Evolutionary conservation across 2,888 invertebrate species (phyloP).

Genomic region (Noctua janthe): DNA sequence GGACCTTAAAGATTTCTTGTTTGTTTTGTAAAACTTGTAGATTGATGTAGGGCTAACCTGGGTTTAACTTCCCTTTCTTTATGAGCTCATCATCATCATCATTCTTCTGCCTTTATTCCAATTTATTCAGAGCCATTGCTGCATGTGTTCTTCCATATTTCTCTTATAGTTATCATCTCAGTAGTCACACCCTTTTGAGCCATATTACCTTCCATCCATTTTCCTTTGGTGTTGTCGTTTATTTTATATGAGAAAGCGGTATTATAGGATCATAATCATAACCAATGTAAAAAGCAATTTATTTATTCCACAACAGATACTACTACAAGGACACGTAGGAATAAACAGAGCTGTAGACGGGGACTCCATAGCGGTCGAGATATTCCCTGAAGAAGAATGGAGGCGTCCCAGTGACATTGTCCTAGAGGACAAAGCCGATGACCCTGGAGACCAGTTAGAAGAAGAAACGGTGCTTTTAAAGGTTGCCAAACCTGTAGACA

Average conservation of each 20-base stretch:
- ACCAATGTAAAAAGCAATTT: neutral
- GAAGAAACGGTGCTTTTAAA: slow-evolving; percentile 89
- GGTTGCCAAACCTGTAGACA: slow-evolving; percentile 72
- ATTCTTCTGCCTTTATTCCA: neutral
- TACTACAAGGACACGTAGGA: slow-evolving; percentile 95
- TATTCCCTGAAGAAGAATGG: slow-evolving; percentile 97
- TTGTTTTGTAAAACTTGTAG: neutral
- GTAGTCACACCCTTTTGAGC: neutral
- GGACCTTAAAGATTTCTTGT: neutral
- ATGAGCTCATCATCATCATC: neutral
- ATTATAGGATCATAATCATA: neutral
- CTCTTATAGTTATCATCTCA: neutral
- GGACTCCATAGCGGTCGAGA: slow-evolving; percentile 97
- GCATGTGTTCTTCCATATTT: neutral
- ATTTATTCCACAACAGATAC: slow-evolving; percentile 88
- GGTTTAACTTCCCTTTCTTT: neutral
- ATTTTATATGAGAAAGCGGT: neutral
- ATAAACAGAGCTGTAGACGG: slow-evolving; percentile 98
- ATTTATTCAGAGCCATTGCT: neutral
- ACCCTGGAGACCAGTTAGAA: slow-evolving; percentile 92
- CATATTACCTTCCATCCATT: too few species aligned
- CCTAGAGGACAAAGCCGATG: slow-evolving; percentile 93
- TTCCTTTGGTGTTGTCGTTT: neutral
- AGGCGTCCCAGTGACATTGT: slow-evolving; percentile 96
- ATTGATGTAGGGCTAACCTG: neutral